Percentiles rank a stretch among this genome's conserved stretches.
Conservation (phyloP, 2,113 vertebrate genomes). For the Epinephelus fuscoguttatus region DNA sequence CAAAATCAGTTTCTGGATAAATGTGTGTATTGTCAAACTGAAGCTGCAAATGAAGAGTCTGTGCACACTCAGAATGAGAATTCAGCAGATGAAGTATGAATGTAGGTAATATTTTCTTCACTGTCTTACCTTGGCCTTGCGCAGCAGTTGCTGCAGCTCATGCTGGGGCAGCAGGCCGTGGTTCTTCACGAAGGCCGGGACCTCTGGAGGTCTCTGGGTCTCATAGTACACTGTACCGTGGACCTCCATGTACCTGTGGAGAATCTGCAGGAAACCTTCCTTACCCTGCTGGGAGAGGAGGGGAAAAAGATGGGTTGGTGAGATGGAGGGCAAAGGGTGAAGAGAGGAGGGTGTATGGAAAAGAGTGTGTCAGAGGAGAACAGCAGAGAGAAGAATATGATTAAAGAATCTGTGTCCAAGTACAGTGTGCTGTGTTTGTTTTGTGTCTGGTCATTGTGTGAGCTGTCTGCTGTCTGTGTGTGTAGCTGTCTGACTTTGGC, state of each 20-base stretch:
- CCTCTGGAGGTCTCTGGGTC: conserved; percentile 94
- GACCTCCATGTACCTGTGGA: conserved; percentile 97
- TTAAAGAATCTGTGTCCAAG: neutral
- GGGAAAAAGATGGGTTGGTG: conserved; percentile 23
- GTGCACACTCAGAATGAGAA: neutral
- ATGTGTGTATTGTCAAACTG: neutral
- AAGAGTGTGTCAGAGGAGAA: neutral
- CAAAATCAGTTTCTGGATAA: neutral
- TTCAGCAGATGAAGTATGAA: neutral
- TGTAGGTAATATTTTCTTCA: neutral
- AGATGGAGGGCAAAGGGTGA: neutral
- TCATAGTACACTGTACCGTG: conserved; percentile 97
- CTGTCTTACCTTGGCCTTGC: conserved; percentile 90
- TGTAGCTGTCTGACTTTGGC: neutral
- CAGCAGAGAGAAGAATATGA: no score
- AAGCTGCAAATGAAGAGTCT: neutral
- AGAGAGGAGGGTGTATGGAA: neutral
- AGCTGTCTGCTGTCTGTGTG: conserved; percentile 14
- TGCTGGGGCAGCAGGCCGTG: conserved; percentile 96
- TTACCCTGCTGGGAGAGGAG: conserved; percentile 88
- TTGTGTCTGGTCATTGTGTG: neutral
- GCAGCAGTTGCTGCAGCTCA: conserved; percentile 95
- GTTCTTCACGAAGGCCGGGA: conserved; percentile 96
- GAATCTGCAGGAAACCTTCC: conserved; percentile 92
- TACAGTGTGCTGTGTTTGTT: neutral